These are phyloP conservation scores for Torymus aiolomorphi DNA, from an alignment of 2,888 invertebrate genomes.

Conservation along the genomic window DNA sequence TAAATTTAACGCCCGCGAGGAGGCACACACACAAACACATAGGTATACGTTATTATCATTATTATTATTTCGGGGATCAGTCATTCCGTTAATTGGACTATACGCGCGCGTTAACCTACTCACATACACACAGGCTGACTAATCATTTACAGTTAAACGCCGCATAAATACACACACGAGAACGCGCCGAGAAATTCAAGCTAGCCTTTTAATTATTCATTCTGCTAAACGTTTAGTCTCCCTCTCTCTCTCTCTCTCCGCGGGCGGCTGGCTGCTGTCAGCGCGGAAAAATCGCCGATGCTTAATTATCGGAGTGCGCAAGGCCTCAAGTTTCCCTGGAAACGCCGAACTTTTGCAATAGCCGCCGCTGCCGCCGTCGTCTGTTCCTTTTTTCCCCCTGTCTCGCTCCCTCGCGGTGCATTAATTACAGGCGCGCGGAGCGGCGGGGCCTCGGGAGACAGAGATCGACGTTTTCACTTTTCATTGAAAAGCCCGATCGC, in stretches of 20 bases:
- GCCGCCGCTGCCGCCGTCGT: not conserved
- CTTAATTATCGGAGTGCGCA: not conserved
- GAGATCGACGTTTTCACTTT: slow-evolving; percentile 30
- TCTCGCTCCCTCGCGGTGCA: not conserved
- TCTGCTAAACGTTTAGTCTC: not conserved
- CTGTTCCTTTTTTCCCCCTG: not conserved
- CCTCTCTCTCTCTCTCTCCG: slow-evolving; percentile 7
- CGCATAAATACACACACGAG: not conserved
- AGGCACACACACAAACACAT: no score
- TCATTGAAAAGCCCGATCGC: not conserved
- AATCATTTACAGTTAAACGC: slow-evolving; percentile 21
- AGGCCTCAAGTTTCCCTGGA: not conserved
- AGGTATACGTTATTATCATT: no score
- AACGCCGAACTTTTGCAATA: slow-evolving; percentile 12
- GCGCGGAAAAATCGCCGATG: not conserved
- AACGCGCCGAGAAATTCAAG: not conserved
- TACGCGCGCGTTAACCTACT: not conserved
- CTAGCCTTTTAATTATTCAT: slow-evolving; percentile 27
- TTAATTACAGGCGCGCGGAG: slow-evolving; percentile 25
- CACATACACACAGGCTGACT: not conserved
- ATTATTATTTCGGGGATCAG: slow-evolving; percentile 15
- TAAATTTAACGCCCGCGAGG: no score
- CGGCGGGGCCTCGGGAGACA: no score
- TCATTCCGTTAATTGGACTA: slow-evolving; percentile 5
- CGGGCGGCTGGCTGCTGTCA: not conserved